phyloP scores from a whole-genome alignment of 2,113 vertebrate species.

The Alces alces region DNA sequence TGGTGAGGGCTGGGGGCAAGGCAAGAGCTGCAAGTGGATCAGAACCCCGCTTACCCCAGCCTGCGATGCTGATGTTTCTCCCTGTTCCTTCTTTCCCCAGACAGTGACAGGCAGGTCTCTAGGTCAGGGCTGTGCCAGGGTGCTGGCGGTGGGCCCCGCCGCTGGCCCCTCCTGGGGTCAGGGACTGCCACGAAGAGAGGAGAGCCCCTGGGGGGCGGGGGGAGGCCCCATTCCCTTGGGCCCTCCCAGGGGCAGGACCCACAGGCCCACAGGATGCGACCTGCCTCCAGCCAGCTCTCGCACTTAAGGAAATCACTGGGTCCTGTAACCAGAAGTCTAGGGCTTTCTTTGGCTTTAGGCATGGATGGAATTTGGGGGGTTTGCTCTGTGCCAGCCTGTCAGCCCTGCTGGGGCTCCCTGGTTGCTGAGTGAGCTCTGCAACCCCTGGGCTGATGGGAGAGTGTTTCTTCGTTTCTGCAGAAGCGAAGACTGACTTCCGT shows the following conservation, averaged over 20 bases:
- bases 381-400: not conserved
- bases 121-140: not conserved
- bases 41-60: not conserved
- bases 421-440: too few relatives aligned
- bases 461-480: not conserved
- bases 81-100: not conserved
- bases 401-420: not conserved
- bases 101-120: not conserved
- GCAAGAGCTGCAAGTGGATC: not conserved
- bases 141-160: not conserved
- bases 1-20: not conserved
- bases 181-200: not conserved
- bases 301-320: not conserved
- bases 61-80: not conserved
- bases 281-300: not conserved
- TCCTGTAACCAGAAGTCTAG: not conserved
- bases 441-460: not conserved
- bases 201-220: rapidly evolving
- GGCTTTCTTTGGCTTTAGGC: not conserved
- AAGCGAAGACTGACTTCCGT: not conserved
- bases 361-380: not conserved
- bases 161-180: not conserved
- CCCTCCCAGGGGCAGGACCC: not conserved
- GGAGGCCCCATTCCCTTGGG: not conserved
- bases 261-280: not conserved